phyloP scores from a whole-genome alignment of 2,113 vertebrate species.

The Herpetotheres cachinnans region DNA sequence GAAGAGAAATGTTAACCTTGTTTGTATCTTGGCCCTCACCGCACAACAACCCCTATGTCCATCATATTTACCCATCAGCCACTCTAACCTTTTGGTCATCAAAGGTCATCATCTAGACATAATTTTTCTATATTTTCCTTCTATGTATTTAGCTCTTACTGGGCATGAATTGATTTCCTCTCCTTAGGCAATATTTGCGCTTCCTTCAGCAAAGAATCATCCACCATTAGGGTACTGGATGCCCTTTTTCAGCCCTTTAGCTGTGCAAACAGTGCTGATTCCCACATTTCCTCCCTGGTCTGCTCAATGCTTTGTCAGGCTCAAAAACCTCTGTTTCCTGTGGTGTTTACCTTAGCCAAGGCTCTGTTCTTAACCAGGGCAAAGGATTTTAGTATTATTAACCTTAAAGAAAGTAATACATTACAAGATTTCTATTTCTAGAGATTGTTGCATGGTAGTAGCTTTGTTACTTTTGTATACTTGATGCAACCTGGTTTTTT shows the following conservation, averaged over 20 bases:
- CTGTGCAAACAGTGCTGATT: rapidly evolving
- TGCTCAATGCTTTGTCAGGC: background rate
- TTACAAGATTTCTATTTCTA: background rate
- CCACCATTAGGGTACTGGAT: background rate
- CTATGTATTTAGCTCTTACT: background rate
- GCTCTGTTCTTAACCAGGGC: background rate
- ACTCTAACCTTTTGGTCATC: background rate
- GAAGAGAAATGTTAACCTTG: background rate
- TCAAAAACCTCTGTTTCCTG: background rate
- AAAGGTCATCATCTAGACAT: background rate
- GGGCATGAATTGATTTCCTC: background rate
- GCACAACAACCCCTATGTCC: rapidly evolving
- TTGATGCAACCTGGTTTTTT: background rate
- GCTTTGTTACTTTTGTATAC: background rate
- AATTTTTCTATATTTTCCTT: background rate
- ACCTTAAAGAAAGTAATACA: background rate
- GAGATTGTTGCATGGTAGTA: background rate
- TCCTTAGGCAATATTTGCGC: background rate
- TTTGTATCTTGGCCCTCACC: background rate
- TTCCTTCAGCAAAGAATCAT: background rate
- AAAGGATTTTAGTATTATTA: background rate
- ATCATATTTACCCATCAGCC: background rate
- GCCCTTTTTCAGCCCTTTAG: background rate
- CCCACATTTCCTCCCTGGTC: background rate
- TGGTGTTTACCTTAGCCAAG: background rate